Evolutionary conservation across 2,888 invertebrate genomes (phyloP).

Genomic region (Limnephilus marmoratus): DNA sequence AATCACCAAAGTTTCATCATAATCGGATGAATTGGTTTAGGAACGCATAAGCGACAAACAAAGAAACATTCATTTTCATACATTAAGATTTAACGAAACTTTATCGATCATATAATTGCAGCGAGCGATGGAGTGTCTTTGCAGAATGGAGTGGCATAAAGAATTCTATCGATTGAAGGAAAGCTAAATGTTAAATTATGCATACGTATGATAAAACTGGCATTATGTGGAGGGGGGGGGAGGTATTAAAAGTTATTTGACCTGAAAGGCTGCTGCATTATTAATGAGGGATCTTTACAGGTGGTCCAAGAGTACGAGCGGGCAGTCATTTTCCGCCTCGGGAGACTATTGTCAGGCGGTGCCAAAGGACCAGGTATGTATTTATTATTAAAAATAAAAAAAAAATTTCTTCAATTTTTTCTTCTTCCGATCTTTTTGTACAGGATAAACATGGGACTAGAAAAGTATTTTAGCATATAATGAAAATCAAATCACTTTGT

Average conservation of each 20-base stretch:
- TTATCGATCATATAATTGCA: background rate
- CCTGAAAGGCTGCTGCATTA: background rate
- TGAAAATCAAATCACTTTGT: too few species aligned
- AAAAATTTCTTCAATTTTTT: too few species aligned
- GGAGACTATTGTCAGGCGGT: slow-evolving; percentile 91
- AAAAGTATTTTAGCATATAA: too few species aligned
- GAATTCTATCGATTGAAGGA: background rate
- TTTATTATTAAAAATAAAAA: slow-evolving; percentile 53
- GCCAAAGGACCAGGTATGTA: slow-evolving; percentile 92
- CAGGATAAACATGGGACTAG: too few species aligned
- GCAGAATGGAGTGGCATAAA: background rate
- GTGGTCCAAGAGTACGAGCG: slow-evolving; percentile 97
- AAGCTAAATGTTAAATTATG: background rate
- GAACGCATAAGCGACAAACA: too few species aligned
- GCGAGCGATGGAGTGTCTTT: background rate
- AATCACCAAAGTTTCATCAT: too few species aligned
- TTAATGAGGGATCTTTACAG: slow-evolving; percentile 73
- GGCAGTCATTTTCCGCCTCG: slow-evolving; percentile 95
- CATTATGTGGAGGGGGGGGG: background rate
- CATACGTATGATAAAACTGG: background rate
- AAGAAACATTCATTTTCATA: too few species aligned
- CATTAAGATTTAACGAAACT: background rate
- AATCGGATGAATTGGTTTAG: too few species aligned
- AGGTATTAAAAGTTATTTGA: background rate
- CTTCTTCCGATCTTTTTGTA: too few species aligned